Evolutionary conservation across 2,113 vertebrate genomes (phyloP), one percentile per base, ranked within the genome.

Genomic region (Donacobius atricapilla): DNA sequence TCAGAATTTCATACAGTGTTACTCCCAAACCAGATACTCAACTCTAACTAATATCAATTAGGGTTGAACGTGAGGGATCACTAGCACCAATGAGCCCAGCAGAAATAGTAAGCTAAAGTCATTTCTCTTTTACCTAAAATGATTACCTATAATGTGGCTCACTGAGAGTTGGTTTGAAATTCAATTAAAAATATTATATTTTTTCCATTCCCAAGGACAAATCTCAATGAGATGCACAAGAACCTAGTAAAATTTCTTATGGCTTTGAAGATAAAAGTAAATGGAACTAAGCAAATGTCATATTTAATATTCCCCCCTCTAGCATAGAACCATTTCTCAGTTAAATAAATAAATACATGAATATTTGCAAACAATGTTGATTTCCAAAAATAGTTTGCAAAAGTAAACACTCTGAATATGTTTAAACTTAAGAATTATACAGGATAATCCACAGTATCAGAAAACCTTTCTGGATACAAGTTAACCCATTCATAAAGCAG

Each of bases 211-310:
- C 80, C 63, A 89, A 94, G 85, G 76, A 96, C 81, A 87, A 91
- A 90, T 96, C 93, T 96, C 96, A 97, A 96, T 75, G 77, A 97
- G 93, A 96, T 13, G 0, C 24, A 58, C 79, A 73, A 97, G 87
- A 97, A 96, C 94, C 95, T 77, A 94, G 93, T 64, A 97, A 97
- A 95, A 97, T 94, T 96, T 97, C 95, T 89, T 96, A 95, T 61
- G 80, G 93, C 96, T 98, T 98, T 98, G 97, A 98, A 97, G 96
- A 98, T 97, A 97, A 98, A 98, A 97, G 94, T 93, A 97, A 96
- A 96, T 76, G 95, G 95, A 98, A 97, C 96, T 96, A 96, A 98
- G 93, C 81, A 97, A 97, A 95, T 60, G 45, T 92, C 84, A 85
- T 91, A 97, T 96, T 97, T 97, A 93, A 95, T 83, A 96, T 94